Percentiles rank a stretch among this genome's conserved stretches.
These are phyloP conservation scores for Dolichopus griseipennis DNA, from an alignment of 2,888 invertebrate species.

Conservation along the genomic window DNA sequence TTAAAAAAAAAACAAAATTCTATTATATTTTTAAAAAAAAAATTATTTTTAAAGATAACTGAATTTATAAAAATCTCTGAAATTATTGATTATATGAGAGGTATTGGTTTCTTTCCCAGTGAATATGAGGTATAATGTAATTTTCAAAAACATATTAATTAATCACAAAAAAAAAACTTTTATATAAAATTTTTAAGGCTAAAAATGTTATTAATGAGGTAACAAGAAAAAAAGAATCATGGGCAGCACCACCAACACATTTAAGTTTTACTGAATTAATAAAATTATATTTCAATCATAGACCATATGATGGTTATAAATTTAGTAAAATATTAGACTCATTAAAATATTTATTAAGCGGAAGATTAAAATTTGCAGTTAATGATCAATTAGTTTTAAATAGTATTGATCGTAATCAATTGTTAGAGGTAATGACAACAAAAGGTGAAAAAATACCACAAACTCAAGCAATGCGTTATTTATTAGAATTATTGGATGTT, in stretches of 20 bases:
- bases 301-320: constrained; percentile 51
- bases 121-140: constrained; percentile 56
- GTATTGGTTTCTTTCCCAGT: constrained; percentile 65
- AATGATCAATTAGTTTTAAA: not conserved
- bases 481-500: constrained; percentile 16
- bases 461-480: constrained; percentile 18
- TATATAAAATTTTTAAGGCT: constrained; percentile 34
- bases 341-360: constrained; percentile 21
- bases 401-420: constrained; percentile 12
- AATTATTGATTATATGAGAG: constrained; percentile 63
- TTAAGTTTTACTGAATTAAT: constrained; percentile 60
- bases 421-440: constrained; percentile 19
- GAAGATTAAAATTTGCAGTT: not conserved
- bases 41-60: constrained; percentile 27
- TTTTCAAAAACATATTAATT: not conserved
- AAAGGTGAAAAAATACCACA: constrained; percentile 18
- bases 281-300: constrained; percentile 57
- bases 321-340: constrained; percentile 40
- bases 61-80: constrained; percentile 56
- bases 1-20: not conserved
- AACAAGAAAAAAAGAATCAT: constrained; percentile 26
- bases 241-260: constrained; percentile 7
- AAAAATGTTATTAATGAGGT: constrained; percentile 54
- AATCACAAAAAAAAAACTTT: not conserved
- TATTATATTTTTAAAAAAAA: not conserved